These are phyloP conservation scores for Nibea coibor DNA, from an alignment of 2,113 vertebrate genomes.

Conservation along the genomic window DNA sequence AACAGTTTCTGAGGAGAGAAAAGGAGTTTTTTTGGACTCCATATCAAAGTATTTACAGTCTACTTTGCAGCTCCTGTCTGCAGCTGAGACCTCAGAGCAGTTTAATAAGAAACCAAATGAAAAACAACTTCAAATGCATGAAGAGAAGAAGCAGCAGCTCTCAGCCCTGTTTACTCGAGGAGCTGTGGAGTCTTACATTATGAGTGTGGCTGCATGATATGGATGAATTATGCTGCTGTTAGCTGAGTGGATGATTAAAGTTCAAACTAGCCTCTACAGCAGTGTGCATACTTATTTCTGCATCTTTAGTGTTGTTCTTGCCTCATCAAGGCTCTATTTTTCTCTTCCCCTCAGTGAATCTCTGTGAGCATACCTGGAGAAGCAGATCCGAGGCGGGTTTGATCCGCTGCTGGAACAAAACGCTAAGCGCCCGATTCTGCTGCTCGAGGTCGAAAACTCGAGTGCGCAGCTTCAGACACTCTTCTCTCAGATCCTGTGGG, in stretches of 20 bases:
- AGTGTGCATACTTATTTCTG: too few relatives aligned
- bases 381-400: slow-evolving; percentile 90
- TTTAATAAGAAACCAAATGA: slow-evolving; percentile 38
- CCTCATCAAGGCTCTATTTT: background rate
- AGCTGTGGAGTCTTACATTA: slow-evolving; percentile 1
- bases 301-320: too few relatives aligned
- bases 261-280: background rate
- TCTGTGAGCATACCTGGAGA: slow-evolving; percentile 86
- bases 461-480: slow-evolving; percentile 92
- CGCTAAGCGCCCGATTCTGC: slow-evolving; percentile 89
- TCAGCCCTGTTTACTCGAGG: background rate
- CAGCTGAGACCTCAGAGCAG: slow-evolving; percentile 18
- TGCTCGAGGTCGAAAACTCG: slow-evolving; percentile 94
- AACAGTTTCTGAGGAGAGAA: background rate
- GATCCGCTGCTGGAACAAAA: slow-evolving; percentile 92
- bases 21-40: background rate
- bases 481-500: slow-evolving; percentile 90
- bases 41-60: slow-evolving; percentile 42
- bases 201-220: background rate
- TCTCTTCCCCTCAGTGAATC: background rate
- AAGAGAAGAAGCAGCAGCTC: background rate
- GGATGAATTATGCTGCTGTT: background rate
- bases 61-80: slow-evolving; percentile 21
- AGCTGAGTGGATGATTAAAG: background rate
- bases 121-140: slow-evolving; percentile 49